Base-by-base conservation (phyloP, 2,797 vertebrate genomes). In the Phoebastria nigripes region DNA sequence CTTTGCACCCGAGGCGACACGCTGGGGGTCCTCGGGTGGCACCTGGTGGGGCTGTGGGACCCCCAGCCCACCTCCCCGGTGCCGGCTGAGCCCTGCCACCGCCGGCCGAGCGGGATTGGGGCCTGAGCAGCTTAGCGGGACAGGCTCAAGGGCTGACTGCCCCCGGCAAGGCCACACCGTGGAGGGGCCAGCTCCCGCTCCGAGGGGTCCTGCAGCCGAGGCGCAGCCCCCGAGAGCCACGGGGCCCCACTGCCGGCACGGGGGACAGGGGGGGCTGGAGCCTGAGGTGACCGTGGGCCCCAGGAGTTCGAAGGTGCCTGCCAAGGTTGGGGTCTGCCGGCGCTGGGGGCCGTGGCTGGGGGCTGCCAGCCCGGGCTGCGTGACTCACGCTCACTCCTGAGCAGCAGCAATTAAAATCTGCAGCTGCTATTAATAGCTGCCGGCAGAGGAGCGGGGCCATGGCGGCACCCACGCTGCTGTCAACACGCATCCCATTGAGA, bases 401-500 rank as follows among this genome's bases (percentile, higher is more conserved):
- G 46, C 8, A 1, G 54, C 67, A 15, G 94, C 91, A 69, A 85
- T 89, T 94, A 93, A 97, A 80, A 70, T 55, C 94, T 62, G 90
- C 78, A 44, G 90, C 66, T 14, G 70, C 96, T 97, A 97, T 97
- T 96, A 97, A 98, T 95, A 98, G 96, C 82, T 29, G 59, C 80
- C 47, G 9, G 94, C 15, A 0, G 87, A 42, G 94, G 28, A 83
- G 93, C 51, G 37, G 56, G 89, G 79, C 80, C 55, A 6, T 3
- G 37, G 66, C 15, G 6, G 61, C 87, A 71, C 93, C 80, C 77
- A 31, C 39, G 26, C 47, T 3, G 5, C 35, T 61, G 66, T 33
- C 82, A 33, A 8, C 80, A 39, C 12, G 11, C 46, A 31, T 15
- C 62, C 92, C 80, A 46, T 21, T 9, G 42, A 67, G 74, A 39